Base-by-base conservation (phyloP, 2,113 vertebrate species). In the Podarcis muralis region DNA sequence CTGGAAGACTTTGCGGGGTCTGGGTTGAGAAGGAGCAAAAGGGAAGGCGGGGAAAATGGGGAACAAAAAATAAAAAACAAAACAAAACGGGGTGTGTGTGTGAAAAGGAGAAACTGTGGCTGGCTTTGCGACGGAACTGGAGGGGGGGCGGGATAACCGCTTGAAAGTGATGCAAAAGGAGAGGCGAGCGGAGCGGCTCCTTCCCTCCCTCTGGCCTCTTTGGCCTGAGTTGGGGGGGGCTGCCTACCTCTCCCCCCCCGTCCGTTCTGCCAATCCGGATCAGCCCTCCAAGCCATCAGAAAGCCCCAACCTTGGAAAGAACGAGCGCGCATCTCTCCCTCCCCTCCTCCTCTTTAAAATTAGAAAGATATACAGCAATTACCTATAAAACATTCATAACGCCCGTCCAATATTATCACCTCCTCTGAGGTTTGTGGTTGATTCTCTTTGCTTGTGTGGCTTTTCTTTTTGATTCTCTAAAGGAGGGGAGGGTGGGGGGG, bases 331-430 rank as follows among this genome's bases (percentile, higher is more conserved):
- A 82, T 62, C 74, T 65, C 1, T 79, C 77, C n/a, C 6, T 20
- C 69, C 22, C 27, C n/a, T 15, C 30, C 62, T 80, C 78, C 53
- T 35, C 81, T 48, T 62, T 81, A 85, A 95, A 94, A 92, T 93
- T 93, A 90, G 93, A 92, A 95, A 96, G 94, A 94, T 95, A 96
- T 93, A 94, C 89, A 94, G 91, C 92, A 97, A 97, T 97, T 94
- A 96, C 94, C 93, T 93, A 95, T 95, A 95, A 96, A 97, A 96
- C 96, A 96, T 95, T 97, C 92, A 95, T 95, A 90, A 94, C 20
- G 59, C 35, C 81, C 84, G 82, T 69, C 89, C 91, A 59, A 87
- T 93, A 94, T 93, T 92, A 92, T 94, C 85, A 48, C 90, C 83
- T 95, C 91, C 95, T 94, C 95, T 2, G 94, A 97, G 96, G 94